Base-by-base conservation (phyloP, 2,888 invertebrate species). In the Cancer borealis region DNA sequence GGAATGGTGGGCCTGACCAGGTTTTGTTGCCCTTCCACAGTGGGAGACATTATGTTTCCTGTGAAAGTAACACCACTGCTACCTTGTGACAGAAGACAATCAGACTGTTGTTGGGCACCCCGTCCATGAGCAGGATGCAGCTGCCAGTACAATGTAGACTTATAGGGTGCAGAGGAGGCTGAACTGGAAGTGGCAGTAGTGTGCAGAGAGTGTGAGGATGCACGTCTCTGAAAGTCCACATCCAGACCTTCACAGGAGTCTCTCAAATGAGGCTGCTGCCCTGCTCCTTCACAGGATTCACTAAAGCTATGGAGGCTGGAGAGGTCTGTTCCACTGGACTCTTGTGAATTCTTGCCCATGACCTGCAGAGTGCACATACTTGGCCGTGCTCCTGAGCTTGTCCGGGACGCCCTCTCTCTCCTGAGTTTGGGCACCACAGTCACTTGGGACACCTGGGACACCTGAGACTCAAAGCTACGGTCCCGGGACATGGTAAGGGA, bases 191-290 rank as follows among this genome's bases (percentile, higher is more conserved):
- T 49, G 49, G 90, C 84, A 39, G 84, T 84, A 90, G 87, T 84
- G 89, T 90, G 92, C 79, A 94, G 91, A n/a, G 94, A 94, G 84
- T 94, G 94, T 39, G 94, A 94, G n/a, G 94, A 94, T 46, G 92
- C 92, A 54, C 94, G 89, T n/a, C 92, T 92, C 45, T 92, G 84
- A 49, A 94, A 94, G 79, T 94, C 92, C 90, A 94, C 94, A 91
- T 94, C 94, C 30, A 94, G 91, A 39, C 94, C 94, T 30, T 94
- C 94, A 26, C 92, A 94, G n/a, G 94, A 94, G 66, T 94, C 94
- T 21, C 90, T 39, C 30, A 94, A 39, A 66, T 94, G 94, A 47
- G 90, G 54, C 30, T 90, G 90, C 60, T 92, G 79, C 14, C 94
- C 89, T 46, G 92, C 90, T 46, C 87, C 60, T n/a, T 92, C 91